These are phyloP conservation scores for Zeus faber DNA, from an alignment of 2,113 vertebrate species.

Conservation along the genomic window DNA sequence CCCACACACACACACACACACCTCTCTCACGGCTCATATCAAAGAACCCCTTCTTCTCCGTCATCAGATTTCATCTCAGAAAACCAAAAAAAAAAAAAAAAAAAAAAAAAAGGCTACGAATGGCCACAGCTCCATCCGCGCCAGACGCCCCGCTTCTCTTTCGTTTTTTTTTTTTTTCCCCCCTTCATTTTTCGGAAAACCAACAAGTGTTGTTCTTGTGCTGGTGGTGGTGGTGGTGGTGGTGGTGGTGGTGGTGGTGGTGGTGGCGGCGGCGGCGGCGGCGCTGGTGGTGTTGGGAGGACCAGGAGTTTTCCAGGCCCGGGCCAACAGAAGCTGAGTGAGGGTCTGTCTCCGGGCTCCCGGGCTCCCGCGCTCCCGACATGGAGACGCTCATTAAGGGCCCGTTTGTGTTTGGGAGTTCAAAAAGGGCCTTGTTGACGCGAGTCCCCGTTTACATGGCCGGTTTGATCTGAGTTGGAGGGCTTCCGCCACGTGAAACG, in stretches of 20 bases:
- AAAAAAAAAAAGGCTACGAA: too few species aligned
- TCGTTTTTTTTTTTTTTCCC: too few species aligned
- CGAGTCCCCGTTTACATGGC: conserved; percentile 63
- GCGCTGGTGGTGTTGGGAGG: background rate
- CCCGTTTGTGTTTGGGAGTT: conserved; percentile 72
- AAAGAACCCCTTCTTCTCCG: conserved; percentile 67
- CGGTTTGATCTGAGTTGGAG: conserved; percentile 71
- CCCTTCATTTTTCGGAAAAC: too few species aligned
- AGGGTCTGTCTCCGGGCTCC: conserved; percentile 52
- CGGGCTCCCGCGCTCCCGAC: conserved; percentile 39
- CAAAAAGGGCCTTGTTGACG: conserved; percentile 62
- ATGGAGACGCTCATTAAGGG: conserved; percentile 62
- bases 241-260: background rate
- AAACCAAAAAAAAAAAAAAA: background rate
- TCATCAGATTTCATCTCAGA: conserved; percentile 58
- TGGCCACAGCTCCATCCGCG: too few species aligned
- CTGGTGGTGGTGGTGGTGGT: too few species aligned
- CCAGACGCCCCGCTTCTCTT: too few species aligned
- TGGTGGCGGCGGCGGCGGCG: background rate
- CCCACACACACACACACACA: conserved; percentile 20
- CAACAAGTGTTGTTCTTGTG: too few species aligned
- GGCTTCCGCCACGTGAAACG: conserved; percentile 45
- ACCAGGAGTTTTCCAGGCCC: conserved; percentile 49
- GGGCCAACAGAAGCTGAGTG: conserved; percentile 47
- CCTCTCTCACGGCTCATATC: conserved; percentile 46